A percentile compares a stretch with the other conserved stretches of the same genome.
phyloP scores from a whole-genome alignment of 2,113 vertebrate genomes.

The Neolamprologus tretocephalus region DNA sequence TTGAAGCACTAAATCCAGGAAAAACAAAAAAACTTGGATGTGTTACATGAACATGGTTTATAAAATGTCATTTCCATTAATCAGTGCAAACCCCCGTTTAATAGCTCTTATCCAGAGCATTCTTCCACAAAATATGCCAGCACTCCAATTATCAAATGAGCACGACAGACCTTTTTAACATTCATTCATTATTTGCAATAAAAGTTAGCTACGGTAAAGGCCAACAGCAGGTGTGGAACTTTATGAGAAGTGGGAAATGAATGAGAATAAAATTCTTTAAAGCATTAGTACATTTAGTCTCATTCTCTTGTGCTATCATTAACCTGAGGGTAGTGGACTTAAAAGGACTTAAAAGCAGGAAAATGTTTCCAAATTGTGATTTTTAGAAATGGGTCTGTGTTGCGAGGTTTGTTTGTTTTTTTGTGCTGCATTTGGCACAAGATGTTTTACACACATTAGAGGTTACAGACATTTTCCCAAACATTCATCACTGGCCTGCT shows the following conservation, averaged over 20 bases:
- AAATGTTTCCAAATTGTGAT: background rate
- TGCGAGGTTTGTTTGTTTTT: background rate
- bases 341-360: background rate
- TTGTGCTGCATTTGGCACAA: background rate
- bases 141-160: background rate
- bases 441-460: background rate
- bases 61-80: background rate
- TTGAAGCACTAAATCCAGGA: background rate
- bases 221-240: background rate
- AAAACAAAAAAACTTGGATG: background rate
- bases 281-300: background rate
- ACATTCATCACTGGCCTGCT: background rate
- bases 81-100: background rate
- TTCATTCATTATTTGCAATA: background rate
- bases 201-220: background rate
- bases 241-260: background rate
- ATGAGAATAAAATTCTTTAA: background rate
- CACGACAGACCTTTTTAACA: background rate
- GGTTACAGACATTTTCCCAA: background rate
- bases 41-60: background rate
- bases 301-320: background rate
- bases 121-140: background rate
- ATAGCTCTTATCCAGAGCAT: background rate
- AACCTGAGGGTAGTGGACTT: rapidly evolving
- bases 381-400: background rate